These are phyloP conservation scores for Synanthedon formicaeformis DNA, from an alignment of 2,888 invertebrate species.

Conservation along the genomic window DNA sequence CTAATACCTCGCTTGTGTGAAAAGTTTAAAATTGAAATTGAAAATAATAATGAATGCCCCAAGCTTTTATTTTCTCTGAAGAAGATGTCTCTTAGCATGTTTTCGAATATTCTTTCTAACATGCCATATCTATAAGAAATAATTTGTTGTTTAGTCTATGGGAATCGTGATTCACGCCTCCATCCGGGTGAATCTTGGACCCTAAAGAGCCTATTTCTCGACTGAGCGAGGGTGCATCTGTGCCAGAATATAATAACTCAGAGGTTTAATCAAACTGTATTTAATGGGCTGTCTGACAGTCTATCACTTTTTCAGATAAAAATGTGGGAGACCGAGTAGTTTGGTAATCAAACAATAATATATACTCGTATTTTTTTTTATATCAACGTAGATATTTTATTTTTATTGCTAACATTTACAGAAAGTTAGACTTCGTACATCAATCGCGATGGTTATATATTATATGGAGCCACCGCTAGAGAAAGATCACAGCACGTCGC, in stretches of 20 bases:
- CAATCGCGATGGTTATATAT: conserved; percentile 47
- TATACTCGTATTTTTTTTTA: no score
- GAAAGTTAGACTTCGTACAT: conserved; percentile 52
- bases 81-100: no score
- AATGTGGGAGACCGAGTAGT: no score
- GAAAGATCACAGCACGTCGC: conserved; percentile 23
- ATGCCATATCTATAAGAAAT: background rate
- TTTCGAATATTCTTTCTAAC: no score
- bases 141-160: conserved; percentile 13
- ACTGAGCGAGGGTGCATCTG: conserved; percentile 42
- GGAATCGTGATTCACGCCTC: conserved; percentile 12
- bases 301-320: no score
- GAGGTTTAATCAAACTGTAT: no score
- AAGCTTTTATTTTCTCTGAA: no score
- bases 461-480: conserved; percentile 13
- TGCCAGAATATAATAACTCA: background rate
- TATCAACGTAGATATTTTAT: background rate
- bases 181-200: conserved; percentile 42
- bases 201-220: conserved; percentile 51
- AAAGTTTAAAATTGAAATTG: no score
- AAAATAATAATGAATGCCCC: no score
- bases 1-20: no score
- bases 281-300: no score
- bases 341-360: no score
- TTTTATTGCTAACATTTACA: conserved; percentile 4